These are phyloP conservation scores for Glaucidium brasilianum DNA, from an alignment of 2,113 vertebrate species.

Conservation along the genomic window DNA sequence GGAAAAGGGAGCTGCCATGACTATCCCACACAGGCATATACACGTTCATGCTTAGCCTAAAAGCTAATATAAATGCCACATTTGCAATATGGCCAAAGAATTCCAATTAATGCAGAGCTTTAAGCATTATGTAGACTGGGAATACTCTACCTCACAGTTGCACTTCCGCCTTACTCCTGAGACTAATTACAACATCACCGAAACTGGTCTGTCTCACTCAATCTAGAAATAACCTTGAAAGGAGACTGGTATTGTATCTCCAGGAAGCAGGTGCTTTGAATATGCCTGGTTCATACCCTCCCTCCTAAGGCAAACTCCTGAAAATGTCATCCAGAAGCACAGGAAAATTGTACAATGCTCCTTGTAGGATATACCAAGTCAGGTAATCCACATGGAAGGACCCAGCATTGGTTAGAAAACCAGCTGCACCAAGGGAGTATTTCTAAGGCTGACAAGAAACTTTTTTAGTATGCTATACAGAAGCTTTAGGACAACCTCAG, in stretches of 20 bases:
- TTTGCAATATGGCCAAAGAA: background rate
- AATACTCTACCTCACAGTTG: background rate
- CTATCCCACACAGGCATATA: too few species aligned
- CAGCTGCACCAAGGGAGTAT: background rate
- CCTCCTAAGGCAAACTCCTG: background rate
- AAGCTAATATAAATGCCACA: background rate
- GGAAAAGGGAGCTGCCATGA: background rate
- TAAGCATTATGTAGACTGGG: background rate
- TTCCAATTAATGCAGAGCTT: background rate
- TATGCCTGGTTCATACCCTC: background rate
- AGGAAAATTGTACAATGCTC: background rate
- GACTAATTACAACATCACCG: background rate
- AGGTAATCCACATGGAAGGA: background rate
- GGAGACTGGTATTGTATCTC: accelerated
- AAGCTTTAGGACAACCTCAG: background rate
- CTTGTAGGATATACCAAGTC: background rate
- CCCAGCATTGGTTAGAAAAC: background rate
- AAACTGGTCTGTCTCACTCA: background rate
- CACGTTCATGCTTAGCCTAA: background rate
- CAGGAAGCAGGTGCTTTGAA: background rate
- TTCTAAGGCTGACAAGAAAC: background rate
- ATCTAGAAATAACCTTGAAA: background rate
- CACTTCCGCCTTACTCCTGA: background rate
- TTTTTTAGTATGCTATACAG: background rate
- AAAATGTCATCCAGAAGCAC: background rate